Percentiles rank a stretch among this genome's conserved stretches.
Evolutionary conservation across 2,113 vertebrate species (phyloP).

Genomic region (Jacana jacana): DNA sequence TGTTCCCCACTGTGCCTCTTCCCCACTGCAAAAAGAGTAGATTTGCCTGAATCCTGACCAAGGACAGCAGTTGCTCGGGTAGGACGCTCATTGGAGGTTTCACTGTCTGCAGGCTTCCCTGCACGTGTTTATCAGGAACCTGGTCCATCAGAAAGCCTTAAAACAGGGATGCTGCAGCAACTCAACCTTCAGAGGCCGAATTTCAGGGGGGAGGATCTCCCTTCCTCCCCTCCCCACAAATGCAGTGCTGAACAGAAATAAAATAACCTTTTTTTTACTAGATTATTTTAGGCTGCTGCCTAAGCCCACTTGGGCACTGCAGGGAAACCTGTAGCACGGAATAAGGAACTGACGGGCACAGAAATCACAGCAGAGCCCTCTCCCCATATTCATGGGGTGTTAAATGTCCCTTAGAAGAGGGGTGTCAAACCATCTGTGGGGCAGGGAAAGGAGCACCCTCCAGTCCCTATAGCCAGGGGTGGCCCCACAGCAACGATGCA

Average conservation of each 20-base stretch:
- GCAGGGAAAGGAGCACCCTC: background rate
- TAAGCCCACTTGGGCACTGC: background rate
- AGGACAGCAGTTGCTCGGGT: background rate
- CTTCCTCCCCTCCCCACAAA: no score
- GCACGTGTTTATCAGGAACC: rapidly evolving
- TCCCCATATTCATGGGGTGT: rapidly evolving
- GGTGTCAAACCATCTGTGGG: rapidly evolving
- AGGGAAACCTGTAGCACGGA: background rate
- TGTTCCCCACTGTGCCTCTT: background rate
- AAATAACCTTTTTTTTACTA: background rate
- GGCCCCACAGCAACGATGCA: background rate
- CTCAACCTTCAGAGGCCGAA: background rate
- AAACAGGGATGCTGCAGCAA: background rate
- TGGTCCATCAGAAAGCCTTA: background rate
- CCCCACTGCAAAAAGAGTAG: background rate
- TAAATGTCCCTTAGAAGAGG: background rate
- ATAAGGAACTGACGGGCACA: rapidly evolving
- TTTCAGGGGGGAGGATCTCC: background rate
- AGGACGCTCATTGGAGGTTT: background rate
- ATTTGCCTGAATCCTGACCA: background rate
- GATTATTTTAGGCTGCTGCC: rapidly evolving
- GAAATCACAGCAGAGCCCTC: background rate
- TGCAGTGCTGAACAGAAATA: background rate
- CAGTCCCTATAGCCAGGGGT: background rate
- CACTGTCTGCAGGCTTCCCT: background rate